phyloP scores from a whole-genome alignment of 2,113 vertebrate genomes.

The Lates calcarifer region DNA sequence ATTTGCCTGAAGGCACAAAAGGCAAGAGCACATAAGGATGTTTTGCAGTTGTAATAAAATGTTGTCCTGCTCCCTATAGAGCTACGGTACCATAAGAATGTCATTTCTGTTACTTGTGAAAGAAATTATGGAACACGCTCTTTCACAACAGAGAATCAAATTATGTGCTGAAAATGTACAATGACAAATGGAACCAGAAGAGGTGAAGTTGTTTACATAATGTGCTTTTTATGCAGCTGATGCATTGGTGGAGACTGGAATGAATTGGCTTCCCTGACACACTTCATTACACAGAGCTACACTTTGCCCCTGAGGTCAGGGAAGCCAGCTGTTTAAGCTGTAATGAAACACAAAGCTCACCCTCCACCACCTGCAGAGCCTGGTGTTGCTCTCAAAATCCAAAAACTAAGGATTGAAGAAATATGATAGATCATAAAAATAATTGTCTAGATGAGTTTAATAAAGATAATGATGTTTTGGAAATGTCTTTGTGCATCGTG shows the following conservation, averaged over 20 bases:
- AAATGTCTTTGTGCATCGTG: background rate
- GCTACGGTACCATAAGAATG: conserved; percentile 4
- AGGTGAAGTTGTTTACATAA: conserved; percentile 61
- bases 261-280: conserved; percentile 52
- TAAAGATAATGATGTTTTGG: background rate
- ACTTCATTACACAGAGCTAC: conserved; percentile 58
- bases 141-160: conserved; percentile 34
- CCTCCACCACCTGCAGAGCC: background rate
- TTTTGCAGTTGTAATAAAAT: background rate
- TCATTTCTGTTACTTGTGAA: conserved; percentile 27
- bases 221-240: conserved; percentile 51
- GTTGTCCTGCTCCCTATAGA: background rate
- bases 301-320: conserved; percentile 50
- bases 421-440: background rate
- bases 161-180: conserved; percentile 54
- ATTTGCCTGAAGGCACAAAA: conserved; percentile 33
- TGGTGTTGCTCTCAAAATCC: background rate
- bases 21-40: conserved; percentile 12
- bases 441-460: background rate
- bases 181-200: conserved; percentile 60
- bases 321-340: conserved; percentile 53
- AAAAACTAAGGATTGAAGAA: background rate
- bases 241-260: conserved; percentile 47
- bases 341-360: conserved; percentile 50
- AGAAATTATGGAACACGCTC: conserved; percentile 28